Base-by-base conservation (phyloP, 2,113 vertebrate genomes). In the Neotragus moschatus region DNA sequence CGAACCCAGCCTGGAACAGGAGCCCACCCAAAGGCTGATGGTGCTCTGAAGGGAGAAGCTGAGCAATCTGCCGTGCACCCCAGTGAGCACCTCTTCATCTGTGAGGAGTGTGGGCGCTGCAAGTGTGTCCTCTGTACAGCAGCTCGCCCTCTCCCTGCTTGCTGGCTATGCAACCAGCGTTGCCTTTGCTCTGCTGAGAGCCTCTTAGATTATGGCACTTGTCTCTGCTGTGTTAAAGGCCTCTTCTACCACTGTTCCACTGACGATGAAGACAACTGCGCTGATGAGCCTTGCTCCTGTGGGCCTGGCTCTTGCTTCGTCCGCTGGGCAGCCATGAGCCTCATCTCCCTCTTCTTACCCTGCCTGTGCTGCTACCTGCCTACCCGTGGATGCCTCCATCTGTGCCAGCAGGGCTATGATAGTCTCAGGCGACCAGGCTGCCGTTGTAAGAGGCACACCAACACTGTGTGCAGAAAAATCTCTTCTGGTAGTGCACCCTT, bases 331-430 rank as follows among this genome's bases (percentile, higher is more conserved):
- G 98, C 99, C 97, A 99, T 99, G 99, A 99, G 99, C 80, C 97
- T 99, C 93, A 98, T 99, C 98, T 99, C 99, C 1, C 98, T 99
- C 92, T 99, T 99, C 98, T 98, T 99, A 98, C 99, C 99, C 98
- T 99, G 99, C 99, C 99, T 99, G 97, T 99, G 99, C 99, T 99
- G 99, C 99, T 99, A 99, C 98, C 99, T 99, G 92, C 99, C 99
- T 43, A 99, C 99, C 97, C 98, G 99, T 98, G 99, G 99, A 97
- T 99, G 99, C 99, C 99, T 99, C 98, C 99, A 99, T 98, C 98
- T 99, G 97, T 99, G 99, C 99, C 99, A 99, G 99, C 96, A 99
- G 77, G 99, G 99, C 97, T 99, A 99, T 0, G 99, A 99, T 39
- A 98, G 99, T 84, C 98, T 99, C 86, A 99, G 99, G 51, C 99